phyloP scores from a whole-genome alignment of 2,113 vertebrate genomes.

The Nothocercus julius region DNA sequence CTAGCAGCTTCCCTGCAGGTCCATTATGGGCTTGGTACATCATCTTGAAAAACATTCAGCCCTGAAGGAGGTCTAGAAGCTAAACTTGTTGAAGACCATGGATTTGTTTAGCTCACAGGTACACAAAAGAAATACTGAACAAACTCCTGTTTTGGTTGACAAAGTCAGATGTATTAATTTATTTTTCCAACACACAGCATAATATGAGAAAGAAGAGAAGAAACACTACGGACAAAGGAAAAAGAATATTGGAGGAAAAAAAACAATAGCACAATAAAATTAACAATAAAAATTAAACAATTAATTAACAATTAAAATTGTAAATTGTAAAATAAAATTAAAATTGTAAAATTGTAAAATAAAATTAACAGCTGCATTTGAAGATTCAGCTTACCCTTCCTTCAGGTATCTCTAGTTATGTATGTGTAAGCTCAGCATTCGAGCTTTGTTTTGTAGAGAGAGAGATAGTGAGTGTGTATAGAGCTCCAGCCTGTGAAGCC shows the following conservation, averaged over 20 bases:
- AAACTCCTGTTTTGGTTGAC: background rate
- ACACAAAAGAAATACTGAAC: background rate
- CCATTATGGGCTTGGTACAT: background rate
- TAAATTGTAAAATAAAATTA: too few relatives aligned
- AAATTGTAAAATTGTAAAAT: too few relatives aligned
- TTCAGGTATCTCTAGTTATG: background rate
- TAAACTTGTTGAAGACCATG: background rate
- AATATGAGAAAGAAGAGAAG: fast-evolving
- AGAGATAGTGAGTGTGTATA: background rate
- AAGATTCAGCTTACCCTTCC: fast-evolving
- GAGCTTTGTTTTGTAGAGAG: background rate
- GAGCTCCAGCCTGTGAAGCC: background rate
- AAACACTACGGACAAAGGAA: background rate
- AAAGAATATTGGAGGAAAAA: background rate
- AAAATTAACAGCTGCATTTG: background rate
- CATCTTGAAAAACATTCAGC: background rate
- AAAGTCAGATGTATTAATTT: background rate
- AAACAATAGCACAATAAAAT: background rate
- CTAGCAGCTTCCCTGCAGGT: background rate
- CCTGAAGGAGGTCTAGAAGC: background rate
- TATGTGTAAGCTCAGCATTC: background rate
- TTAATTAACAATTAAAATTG: too few relatives aligned
- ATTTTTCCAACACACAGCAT: background rate
- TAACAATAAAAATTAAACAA: background rate
- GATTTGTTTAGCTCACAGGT: background rate